Percentiles rank a stretch among this genome's conserved stretches.
phyloP scores from a whole-genome alignment of 2,797 vertebrate species.

The Macropus fuliginosus region DNA sequence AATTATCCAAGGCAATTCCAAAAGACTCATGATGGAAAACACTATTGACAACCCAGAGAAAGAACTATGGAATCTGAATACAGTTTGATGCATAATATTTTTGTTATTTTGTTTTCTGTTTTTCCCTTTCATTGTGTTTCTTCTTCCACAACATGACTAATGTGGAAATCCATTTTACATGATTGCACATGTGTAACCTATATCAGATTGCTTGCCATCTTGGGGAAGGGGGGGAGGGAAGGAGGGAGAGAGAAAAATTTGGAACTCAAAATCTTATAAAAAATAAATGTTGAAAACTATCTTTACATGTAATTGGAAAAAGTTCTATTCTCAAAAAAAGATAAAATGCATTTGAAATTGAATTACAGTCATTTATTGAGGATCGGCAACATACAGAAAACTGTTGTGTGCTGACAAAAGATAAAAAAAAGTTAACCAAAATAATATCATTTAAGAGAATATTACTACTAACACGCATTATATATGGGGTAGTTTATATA shows the following conservation, averaged over 20 bases:
- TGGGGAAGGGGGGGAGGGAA: background rate
- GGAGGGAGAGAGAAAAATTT: background rate
- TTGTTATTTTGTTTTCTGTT: background rate
- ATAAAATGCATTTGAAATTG: background rate
- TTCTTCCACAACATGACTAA: background rate
- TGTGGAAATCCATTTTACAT: background rate
- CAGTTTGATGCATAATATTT: background rate
- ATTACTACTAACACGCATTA: background rate
- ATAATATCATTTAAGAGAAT: background rate
- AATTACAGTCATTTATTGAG: background rate
- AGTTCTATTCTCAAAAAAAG: background rate
- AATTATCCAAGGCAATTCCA: background rate
- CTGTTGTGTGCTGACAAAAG: background rate
- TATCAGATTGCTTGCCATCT: background rate
- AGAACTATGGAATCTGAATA: background rate
- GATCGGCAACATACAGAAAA: background rate
- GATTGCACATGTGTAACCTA: background rate
- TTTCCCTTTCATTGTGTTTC: background rate
- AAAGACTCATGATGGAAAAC: background rate
- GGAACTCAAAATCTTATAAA: background rate
- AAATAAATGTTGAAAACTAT: background rate
- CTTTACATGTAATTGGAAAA: conserved; percentile 45
- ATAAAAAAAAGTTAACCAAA: background rate
- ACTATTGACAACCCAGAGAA: background rate
- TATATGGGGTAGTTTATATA: background rate